phyloP scores from a whole-genome alignment of 2,797 vertebrate species.

The Trachops cirrhosus region DNA sequence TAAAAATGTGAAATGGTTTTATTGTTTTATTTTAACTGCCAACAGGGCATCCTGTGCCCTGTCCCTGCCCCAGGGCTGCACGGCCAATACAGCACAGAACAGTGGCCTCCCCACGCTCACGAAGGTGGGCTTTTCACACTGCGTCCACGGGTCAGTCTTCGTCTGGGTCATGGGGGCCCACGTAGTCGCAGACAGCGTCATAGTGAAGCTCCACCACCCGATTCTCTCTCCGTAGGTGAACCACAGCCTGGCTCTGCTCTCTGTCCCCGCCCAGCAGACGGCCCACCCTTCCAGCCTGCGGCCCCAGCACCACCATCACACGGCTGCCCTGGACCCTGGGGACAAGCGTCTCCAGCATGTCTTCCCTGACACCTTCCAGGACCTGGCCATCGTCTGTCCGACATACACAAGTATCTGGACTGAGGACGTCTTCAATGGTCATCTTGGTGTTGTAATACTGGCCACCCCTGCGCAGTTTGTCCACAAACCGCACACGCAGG shows the following conservation, averaged over 20 bases:
- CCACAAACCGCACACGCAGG: constrained; percentile 91
- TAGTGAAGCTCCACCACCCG: constrained; percentile 88
- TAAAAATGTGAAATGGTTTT: neutral
- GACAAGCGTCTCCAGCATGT: constrained; percentile 92
- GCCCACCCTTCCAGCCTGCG: constrained; percentile 79
- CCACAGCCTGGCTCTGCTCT: constrained; percentile 86
- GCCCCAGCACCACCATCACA: constrained; percentile 83
- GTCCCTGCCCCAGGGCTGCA: neutral
- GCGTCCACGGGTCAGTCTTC: constrained; percentile 47
- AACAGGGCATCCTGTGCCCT: neutral
- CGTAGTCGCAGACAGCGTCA: constrained; percentile 90
- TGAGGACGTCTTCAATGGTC: constrained; percentile 91
- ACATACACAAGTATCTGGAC: constrained; percentile 88
- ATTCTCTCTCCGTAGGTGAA: constrained; percentile 87
- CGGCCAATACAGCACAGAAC: neutral
- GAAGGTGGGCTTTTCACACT: neutral
- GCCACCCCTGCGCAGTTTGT: constrained; percentile 90
- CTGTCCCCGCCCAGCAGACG: constrained; percentile 86
- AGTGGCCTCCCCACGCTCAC: neutral
- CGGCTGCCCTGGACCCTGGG: constrained; percentile 83
- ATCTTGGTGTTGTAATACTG: constrained; percentile 95
- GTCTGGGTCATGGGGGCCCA: constrained; percentile 80
- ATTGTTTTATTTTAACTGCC: constrained; percentile 37
- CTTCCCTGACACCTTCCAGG: constrained; percentile 91
- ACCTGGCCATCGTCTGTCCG: constrained; percentile 90